Base-by-base conservation (phyloP, 1,140 invertebrate genomes). In the Leptestheria dahalacensis region DNA sequence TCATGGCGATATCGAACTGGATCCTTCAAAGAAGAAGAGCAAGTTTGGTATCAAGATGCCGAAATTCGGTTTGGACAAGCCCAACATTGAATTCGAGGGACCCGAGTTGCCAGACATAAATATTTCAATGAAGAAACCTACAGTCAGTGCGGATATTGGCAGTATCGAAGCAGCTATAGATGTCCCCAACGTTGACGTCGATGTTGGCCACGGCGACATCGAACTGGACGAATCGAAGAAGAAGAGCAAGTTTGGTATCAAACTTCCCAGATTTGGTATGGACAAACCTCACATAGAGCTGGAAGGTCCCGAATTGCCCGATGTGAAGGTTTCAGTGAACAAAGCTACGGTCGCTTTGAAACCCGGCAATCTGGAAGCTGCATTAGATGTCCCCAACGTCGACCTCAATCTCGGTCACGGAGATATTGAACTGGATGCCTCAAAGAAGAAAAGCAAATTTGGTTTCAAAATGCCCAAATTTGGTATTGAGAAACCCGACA, bases 401-500 rank as follows among this genome's bases (percentile, higher is more conserved):
- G n/a, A n/a, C n/a, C n/a, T n/a, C n/a, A n/a, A 49, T 11, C 10
- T 59, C 6, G 46, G 33, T 25, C 3, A 49, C 10, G 33, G 33
- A 15, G 41, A 48, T 23, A 21, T 48, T 18, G 56, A 58, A 2
- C 25, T 21, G 2, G 18, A 6, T 15, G 47, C 28, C 29, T 21
- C 11, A 2, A 12, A 12, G 18, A 59, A 21, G 26, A 28, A 26
- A 18, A 49, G 6, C 46, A 59, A 49, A 23, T 47, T 49, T 26
- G 48, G 48, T 2, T 49, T 59, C 15, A 49, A 59, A 59, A 49
- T 59, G 20, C 57, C 57, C 3, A 59, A 59, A 10, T 25, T 59
- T 25, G 48, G 48, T n/a, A n/a, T n/a, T n/a, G 20, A 23, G 11
- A 23, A 52, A 9, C 50, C 57, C 12, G 47, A 49, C 9, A 18